Percentiles rank a stretch among this genome's conserved stretches.
phyloP scores from a whole-genome alignment of 2,113 vertebrate species.

The Microcebus murinus region DNA sequence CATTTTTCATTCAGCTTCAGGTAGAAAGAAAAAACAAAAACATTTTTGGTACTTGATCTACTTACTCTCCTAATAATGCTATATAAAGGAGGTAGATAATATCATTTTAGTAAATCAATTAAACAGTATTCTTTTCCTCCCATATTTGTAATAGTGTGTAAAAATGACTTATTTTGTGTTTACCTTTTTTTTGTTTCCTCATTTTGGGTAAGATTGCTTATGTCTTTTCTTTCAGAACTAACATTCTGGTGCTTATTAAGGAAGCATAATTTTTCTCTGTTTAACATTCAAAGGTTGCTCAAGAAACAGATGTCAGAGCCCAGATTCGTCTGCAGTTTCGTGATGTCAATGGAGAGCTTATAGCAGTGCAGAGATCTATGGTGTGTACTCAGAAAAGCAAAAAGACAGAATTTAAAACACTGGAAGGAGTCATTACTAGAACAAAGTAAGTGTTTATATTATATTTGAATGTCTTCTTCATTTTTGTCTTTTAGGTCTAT shows the following conservation, averaged over 20 bases:
- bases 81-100: background rate
- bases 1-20: too few relatives aligned
- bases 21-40: background rate
- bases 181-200: background rate
- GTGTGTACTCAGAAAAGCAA: conserved; percentile 95
- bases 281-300: conserved; percentile 88
- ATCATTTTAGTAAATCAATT: conserved; percentile 39
- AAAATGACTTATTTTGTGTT: conserved; percentile 14
- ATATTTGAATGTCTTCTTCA: background rate
- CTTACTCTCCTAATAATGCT: background rate
- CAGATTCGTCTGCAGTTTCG: conserved; percentile 95
- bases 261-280: background rate
- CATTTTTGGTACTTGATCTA: background rate
- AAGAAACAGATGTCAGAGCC: conserved; percentile 96
- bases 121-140: background rate
- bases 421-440: conserved; percentile 96
- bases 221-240: conserved; percentile 29
- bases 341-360: conserved; percentile 91
- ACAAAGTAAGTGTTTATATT: conserved; percentile 87
- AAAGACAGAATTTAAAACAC: conserved; percentile 95
- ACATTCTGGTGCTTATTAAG: background rate
- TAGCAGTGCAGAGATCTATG: conserved; percentile 96
- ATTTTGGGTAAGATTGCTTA: conserved; percentile 23
- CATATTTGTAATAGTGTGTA: background rate
- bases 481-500: background rate